phyloP scores from a whole-genome alignment of 2,113 vertebrate genomes.

The Actenoides hombroni region DNA sequence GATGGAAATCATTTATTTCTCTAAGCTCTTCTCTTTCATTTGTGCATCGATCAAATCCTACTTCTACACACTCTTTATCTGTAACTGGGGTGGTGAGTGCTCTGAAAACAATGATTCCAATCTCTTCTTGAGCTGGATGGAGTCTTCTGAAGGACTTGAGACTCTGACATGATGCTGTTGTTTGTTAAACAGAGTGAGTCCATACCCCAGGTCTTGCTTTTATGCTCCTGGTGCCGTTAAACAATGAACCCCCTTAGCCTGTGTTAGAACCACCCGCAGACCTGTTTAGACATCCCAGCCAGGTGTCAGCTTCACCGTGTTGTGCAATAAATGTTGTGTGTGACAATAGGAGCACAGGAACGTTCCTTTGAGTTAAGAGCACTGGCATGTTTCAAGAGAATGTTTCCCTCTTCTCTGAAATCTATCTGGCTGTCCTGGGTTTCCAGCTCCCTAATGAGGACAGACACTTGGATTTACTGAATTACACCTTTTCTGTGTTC shows the following conservation, averaged over 20 bases:
- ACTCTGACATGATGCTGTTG: neutral
- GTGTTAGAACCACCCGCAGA: rapidly evolving
- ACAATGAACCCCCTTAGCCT: neutral
- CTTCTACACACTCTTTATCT: neutral
- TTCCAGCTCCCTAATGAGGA: neutral
- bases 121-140: neutral
- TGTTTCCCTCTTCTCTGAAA: neutral
- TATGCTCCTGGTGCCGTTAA: neutral
- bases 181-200: neutral
- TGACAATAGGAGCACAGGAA: neutral
- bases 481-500: neutral
- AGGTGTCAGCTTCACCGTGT: neutral
- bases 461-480: rapidly evolving
- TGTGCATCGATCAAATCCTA: neutral
- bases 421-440: neutral
- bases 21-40: neutral
- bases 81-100: too few relatives aligned
- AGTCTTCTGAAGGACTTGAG: neutral
- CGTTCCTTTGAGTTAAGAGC: neutral
- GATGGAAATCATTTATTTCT: neutral
- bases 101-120: neutral
- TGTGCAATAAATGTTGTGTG: neutral
- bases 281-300: neutral
- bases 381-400: neutral
- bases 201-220: neutral